Percentiles rank a stretch among this genome's conserved stretches.
Evolutionary conservation across 2,888 invertebrate genomes (phyloP).

Genomic region (Hymenopus coronatus): DNA sequence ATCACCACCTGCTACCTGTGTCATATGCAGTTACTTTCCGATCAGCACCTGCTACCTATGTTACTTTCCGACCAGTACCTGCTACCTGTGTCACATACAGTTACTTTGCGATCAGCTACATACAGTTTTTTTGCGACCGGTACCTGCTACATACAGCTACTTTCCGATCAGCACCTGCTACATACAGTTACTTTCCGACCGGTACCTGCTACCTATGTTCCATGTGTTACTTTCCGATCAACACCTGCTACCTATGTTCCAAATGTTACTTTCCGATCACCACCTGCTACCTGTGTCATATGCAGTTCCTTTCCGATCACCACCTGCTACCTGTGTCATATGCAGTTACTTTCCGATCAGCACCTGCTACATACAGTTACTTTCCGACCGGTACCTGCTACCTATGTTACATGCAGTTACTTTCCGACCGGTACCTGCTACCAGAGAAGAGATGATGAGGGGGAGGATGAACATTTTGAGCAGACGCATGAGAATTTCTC

Average conservation of each 20-base stretch:
- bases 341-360: neutral
- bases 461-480: slow-evolving; percentile 68
- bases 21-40: neutral
- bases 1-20: neutral
- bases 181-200: neutral
- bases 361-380: neutral
- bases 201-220: neutral
- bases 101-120: slow-evolving; percentile 45
- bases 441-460: slow-evolving; percentile 62
- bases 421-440: slow-evolving; percentile 51
- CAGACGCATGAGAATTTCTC: slow-evolving; percentile 64
- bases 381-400: neutral
- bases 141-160: slow-evolving; percentile 51
- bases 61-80: slow-evolving; percentile 45
- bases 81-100: slow-evolving; percentile 45
- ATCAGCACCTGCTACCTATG: slow-evolving; percentile 52
- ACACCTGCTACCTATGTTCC: neutral
- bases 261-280: neutral
- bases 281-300: slow-evolving; percentile 60
- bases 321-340: no score
- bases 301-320: no score
- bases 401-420: neutral
- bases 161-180: neutral
- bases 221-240: neutral
- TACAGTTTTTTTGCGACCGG: no score